Evolutionary conservation across 2,113 vertebrate genomes (phyloP).

Genomic region (Circaetus cinerascens): DNA sequence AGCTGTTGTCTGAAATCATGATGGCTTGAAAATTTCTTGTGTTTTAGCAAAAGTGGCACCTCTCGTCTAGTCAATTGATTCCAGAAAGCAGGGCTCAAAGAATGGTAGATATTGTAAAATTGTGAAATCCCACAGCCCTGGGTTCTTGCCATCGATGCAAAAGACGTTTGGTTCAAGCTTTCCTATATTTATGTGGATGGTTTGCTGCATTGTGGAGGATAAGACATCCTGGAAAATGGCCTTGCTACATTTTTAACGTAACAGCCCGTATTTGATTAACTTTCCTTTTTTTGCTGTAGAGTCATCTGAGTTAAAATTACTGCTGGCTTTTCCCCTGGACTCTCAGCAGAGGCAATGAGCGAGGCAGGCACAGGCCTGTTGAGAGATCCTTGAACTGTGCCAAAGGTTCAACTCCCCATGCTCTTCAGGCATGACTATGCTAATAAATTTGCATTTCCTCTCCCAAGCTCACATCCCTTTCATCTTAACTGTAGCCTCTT

Average conservation of each 20-base stretch:
- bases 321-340: background rate
- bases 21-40: background rate
- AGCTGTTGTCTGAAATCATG: background rate
- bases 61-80: background rate
- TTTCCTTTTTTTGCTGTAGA: background rate
- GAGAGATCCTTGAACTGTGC: background rate
- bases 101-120: background rate
- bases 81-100: background rate
- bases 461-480: background rate
- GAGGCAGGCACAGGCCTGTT: background rate
- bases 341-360: background rate
- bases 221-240: background rate
- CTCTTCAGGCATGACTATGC: background rate
- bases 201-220: background rate
- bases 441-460: constrained; percentile 17
- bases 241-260: background rate
- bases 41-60: background rate
- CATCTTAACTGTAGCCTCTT: background rate
- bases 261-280: background rate
- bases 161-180: background rate
- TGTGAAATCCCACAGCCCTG: background rate
- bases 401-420: background rate
- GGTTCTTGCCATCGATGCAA: background rate
- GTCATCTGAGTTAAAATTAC: background rate
- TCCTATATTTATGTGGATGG: background rate